phyloP scores from a whole-genome alignment of 2,797 vertebrate genomes.

The Pelobates cultripes region DNA sequence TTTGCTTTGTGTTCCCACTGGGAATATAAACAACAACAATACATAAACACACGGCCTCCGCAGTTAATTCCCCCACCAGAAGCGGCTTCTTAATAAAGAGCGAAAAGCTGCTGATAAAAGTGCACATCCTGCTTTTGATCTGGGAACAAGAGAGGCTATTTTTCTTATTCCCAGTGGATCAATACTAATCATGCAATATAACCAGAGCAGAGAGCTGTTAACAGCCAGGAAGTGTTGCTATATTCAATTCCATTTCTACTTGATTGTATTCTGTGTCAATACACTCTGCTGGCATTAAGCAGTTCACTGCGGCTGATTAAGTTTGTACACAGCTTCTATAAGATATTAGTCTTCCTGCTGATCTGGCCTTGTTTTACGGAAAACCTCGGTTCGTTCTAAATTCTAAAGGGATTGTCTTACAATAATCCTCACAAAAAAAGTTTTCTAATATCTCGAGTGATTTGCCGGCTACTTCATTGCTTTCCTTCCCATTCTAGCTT shows the following conservation, averaged over 20 bases:
- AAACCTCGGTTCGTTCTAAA: constrained; percentile 15
- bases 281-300: constrained; percentile 56
- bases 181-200: constrained; percentile 65
- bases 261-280: constrained; percentile 61
- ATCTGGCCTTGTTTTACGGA: constrained; percentile 32
- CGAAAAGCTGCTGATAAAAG: constrained; percentile 59
- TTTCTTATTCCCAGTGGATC: constrained; percentile 64
- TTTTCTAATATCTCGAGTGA: constrained; percentile 42
- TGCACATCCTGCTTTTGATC: constrained; percentile 58
- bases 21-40: constrained; percentile 38
- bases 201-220: constrained; percentile 62
- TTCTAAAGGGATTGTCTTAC: constrained; percentile 38
- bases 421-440: constrained; percentile 9
- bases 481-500: constrained; percentile 10
- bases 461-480: background rate
- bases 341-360: constrained; percentile 47
- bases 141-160: constrained; percentile 59
- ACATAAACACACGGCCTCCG: constrained; percentile 53
- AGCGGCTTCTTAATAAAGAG: constrained; percentile 58
- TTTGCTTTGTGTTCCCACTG: constrained; percentile 53
- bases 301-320: constrained; percentile 52
- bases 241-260: constrained; percentile 63
- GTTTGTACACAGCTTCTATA: constrained; percentile 45
- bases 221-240: constrained; percentile 58
- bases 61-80: constrained; percentile 50